Percentiles rank a stretch among this genome's conserved stretches.
phyloP scores from a whole-genome alignment of 1,140 invertebrate species.

The Eupeodes corollae region DNA sequence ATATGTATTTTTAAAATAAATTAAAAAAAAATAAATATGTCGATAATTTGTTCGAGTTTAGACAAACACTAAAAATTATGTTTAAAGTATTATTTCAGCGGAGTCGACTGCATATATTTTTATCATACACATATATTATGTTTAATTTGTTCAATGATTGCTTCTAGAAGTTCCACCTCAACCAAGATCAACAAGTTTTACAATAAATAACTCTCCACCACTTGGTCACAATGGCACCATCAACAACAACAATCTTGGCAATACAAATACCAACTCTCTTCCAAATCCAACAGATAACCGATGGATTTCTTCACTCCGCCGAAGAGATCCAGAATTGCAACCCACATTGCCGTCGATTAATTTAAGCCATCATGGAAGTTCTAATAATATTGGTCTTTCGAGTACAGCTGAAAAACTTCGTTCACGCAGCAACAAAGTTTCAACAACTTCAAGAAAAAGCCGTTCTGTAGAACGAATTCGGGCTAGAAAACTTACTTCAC shows the following conservation, averaged over 20 bases:
- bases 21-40: too few relatives aligned
- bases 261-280: slow-evolving; percentile 10
- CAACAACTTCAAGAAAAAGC: slow-evolving; percentile 37
- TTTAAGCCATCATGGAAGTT: slow-evolving; percentile 28
- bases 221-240: slow-evolving; percentile 1
- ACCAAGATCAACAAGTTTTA: slow-evolving; percentile 14
- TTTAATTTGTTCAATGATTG: neutral
- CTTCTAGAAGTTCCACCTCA: slow-evolving; percentile 29
- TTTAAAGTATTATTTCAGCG: too few relatives aligned
- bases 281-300: slow-evolving; percentile 31
- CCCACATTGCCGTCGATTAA: slow-evolving; percentile 50
- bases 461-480: slow-evolving; percentile 44
- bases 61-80: too few relatives aligned
- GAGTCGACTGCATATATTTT: too few relatives aligned
- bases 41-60: too few relatives aligned
- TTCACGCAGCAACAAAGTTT: slow-evolving; percentile 20
- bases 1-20: too few relatives aligned
- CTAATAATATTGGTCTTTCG: slow-evolving; percentile 17
- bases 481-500: slow-evolving; percentile 25
- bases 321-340: slow-evolving; percentile 52
- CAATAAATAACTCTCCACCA: slow-evolving; percentile 6
- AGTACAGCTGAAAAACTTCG: slow-evolving; percentile 16
- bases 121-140: too few relatives aligned
- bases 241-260: slow-evolving; percentile 3
- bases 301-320: slow-evolving; percentile 43